A percentile compares a stretch with the other conserved stretches of the same genome.
These are phyloP conservation scores for Ricordea florida DNA, from an alignment of 92 coral and sea anemone species.

Conservation along the genomic window DNA sequence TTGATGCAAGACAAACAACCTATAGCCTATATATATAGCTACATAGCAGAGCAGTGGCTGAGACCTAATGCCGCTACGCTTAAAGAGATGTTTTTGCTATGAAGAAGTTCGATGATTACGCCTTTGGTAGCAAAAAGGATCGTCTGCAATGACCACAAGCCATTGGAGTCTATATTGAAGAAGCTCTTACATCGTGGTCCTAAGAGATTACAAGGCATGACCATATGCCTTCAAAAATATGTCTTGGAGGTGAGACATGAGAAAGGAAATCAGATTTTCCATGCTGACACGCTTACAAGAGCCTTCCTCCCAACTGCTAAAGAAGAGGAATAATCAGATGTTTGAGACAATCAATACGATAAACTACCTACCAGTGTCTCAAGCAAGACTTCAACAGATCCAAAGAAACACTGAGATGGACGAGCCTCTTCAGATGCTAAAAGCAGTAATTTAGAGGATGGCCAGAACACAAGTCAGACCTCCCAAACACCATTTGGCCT, in stretches of 20 bases:
- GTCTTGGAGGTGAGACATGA: neutral
- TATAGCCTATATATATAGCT: slow-evolving; percentile 27
- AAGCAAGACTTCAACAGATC: neutral
- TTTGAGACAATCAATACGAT: slow-evolving; percentile 7
- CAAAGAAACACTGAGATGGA: slow-evolving; percentile 10
- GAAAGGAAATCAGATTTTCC: neutral
- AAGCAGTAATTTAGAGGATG: slow-evolving; percentile 3
- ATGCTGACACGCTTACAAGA: slow-evolving; percentile 1
- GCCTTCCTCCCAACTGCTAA: neutral
- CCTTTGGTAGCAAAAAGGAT: slow-evolving; percentile 31
- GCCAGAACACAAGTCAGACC: slow-evolving; percentile 20
- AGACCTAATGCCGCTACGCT: slow-evolving; percentile 16
- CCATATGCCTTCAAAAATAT: slow-evolving; percentile 2
- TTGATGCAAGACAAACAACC: slow-evolving; percentile 34
- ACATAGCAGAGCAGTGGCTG: slow-evolving; percentile 18
- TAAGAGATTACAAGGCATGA: slow-evolving; percentile 15
- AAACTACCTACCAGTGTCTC: slow-evolving; percentile 6
- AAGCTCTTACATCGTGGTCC: neutral
- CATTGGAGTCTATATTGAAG: neutral
- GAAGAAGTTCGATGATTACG: slow-evolving; percentile 9
- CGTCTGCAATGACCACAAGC: slow-evolving; percentile 4
- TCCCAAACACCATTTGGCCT: slow-evolving; percentile 2
- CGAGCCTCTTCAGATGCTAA: slow-evolving; percentile 7
- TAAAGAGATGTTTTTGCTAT: slow-evolving; percentile 18
- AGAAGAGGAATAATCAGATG: slow-evolving; percentile 14